Conservation (phyloP, 2,797 vertebrate genomes). For the Parambassis ranga region DNA sequence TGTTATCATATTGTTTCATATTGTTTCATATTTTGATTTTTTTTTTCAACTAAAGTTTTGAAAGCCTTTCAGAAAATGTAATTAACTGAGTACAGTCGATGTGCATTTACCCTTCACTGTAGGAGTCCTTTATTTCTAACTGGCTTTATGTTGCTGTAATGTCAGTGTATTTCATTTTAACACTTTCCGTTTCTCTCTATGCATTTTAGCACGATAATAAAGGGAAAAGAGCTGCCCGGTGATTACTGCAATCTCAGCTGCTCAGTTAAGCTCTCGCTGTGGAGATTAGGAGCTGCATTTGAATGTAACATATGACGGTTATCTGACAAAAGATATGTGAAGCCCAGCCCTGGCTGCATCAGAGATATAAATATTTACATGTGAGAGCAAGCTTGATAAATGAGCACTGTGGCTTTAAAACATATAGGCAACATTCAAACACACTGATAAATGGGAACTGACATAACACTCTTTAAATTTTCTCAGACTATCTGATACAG, state of each 20-base stretch:
- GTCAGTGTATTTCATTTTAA: conserved; percentile 2
- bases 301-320: conserved; percentile 4
- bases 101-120: neutral
- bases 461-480: conserved; percentile 36
- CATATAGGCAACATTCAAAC: conserved; percentile 29
- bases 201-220: neutral
- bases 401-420: conserved; percentile 1
- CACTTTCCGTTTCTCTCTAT: neutral
- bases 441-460: conserved; percentile 50
- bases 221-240: neutral
- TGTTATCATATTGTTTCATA: too few relatives aligned
- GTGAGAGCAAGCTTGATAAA: conserved; percentile 36
- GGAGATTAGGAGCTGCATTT: conserved; percentile 9
- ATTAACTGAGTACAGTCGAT: too few relatives aligned
- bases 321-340: conserved; percentile 2
- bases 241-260: conserved; percentile 7
- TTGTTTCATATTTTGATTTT: too few relatives aligned
- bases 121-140: neutral
- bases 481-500: conserved; percentile 24
- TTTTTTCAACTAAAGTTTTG: too few relatives aligned
- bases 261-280: neutral
- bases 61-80: too few relatives aligned
- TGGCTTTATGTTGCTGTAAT: neutral
- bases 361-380: conserved; percentile 11
- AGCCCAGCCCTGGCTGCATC: neutral